These are phyloP conservation scores for Hippocampus zosterae DNA, from an alignment of 2,113 vertebrate genomes.

Conservation along the genomic window DNA sequence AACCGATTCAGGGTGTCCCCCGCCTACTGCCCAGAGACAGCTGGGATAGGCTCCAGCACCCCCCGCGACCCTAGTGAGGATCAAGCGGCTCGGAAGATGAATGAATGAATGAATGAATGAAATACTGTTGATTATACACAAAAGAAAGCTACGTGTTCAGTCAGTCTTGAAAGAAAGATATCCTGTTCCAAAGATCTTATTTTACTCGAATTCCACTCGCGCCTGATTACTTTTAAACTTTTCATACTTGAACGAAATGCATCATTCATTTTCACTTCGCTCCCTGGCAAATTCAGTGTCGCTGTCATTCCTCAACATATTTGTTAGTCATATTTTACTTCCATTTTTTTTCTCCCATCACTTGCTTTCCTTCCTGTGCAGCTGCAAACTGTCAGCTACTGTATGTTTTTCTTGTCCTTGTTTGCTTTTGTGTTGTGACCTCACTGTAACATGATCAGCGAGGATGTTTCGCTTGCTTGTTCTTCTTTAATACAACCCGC, in stretches of 20 bases:
- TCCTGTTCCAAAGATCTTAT: neutral
- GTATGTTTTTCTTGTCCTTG: constrained; percentile 22
- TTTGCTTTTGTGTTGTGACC: constrained; percentile 19
- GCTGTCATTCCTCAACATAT: constrained; percentile 10
- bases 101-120: too few relatives aligned
- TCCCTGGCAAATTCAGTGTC: neutral
- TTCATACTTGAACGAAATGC: constrained; percentile 1
- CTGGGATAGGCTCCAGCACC: too few relatives aligned
- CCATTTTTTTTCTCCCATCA: constrained; percentile 7
- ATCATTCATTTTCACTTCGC: constrained; percentile 6
- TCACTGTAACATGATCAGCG: constrained; percentile 25
- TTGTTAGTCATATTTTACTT: constrained; percentile 11
- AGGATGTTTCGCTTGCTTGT: constrained; percentile 15
- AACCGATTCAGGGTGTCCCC: too few relatives aligned
- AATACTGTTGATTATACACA: too few relatives aligned
- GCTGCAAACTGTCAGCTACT: constrained; percentile 31
- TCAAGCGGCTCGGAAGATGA: too few relatives aligned
- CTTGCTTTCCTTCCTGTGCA: constrained; percentile 9
- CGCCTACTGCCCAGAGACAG: too few relatives aligned
- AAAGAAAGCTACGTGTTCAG: too few relatives aligned
- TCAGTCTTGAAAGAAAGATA: too few relatives aligned
- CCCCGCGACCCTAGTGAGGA: too few relatives aligned
- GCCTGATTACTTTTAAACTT: neutral
- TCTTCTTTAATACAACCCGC: constrained; percentile 30
- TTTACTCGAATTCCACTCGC: neutral